A percentile compares a stretch with the other conserved stretches of the same genome.
phyloP scores from a whole-genome alignment of 2,888 invertebrate species.

The Pseudococcus jackbeardsleyi region DNA sequence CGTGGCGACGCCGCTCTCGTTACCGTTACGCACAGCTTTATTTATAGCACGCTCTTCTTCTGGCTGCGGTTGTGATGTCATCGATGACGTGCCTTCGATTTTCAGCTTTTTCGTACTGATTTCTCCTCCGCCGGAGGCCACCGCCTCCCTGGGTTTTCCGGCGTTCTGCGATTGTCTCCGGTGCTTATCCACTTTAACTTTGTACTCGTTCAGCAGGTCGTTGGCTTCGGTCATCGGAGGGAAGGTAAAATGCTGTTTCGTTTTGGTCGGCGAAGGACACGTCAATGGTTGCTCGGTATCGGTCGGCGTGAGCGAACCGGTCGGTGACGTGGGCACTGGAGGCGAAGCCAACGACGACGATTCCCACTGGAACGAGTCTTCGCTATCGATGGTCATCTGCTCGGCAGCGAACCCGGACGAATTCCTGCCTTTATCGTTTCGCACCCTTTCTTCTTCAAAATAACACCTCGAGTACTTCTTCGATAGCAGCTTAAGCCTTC shows the following conservation, averaged over 20 bases:
- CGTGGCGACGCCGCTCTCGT: conserved; percentile 66
- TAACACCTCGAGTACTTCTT: conserved; percentile 68
- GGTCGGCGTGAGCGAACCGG: conserved; percentile 66
- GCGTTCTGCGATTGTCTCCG: conserved; percentile 43
- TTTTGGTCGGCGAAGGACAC: conserved; percentile 65
- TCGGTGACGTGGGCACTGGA: conserved; percentile 68
- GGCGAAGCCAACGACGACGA: conserved; percentile 66
- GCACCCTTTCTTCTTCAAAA: conserved; percentile 67
- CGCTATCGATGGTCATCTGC: conserved; percentile 69
- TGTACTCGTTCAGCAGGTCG: conserved; percentile 63
- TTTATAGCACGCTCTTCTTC: conserved; percentile 64
- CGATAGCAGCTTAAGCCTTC: conserved; percentile 67
- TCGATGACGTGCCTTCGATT: conserved; percentile 46
- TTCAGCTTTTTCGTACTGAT: conserved; percentile 58
- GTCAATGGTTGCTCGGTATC: conserved; percentile 53
- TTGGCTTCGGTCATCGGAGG: conserved; percentile 66
- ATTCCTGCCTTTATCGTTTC: conserved; percentile 67
- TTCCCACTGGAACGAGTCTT: conserved; percentile 67
- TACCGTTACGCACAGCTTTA: conserved; percentile 52
- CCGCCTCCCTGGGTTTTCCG: not conserved
- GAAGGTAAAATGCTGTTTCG: conserved; percentile 66
- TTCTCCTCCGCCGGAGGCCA: not conserved
- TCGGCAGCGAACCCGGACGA: conserved; percentile 68
- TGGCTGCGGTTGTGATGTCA: conserved; percentile 51
- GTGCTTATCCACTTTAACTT: conserved; percentile 59